These are phyloP conservation scores for Megalops cyprinoides DNA, from an alignment of 2,797 vertebrate genomes.

Conservation along the genomic window DNA sequence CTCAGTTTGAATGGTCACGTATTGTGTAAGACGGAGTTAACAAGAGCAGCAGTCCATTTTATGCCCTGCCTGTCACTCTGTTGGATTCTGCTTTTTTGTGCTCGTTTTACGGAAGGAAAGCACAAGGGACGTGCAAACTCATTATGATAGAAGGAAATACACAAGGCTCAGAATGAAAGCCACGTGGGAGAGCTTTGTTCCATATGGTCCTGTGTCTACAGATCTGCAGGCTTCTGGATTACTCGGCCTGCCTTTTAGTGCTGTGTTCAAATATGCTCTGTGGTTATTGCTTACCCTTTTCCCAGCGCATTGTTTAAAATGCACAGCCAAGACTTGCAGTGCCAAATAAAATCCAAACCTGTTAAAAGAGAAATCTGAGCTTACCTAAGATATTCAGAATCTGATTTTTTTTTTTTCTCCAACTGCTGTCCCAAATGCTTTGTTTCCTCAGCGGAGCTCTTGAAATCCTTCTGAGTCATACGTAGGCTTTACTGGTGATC, in stretches of 20 bases:
- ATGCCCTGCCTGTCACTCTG: background rate
- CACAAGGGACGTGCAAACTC: background rate
- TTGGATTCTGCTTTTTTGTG: background rate
- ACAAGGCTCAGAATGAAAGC: background rate
- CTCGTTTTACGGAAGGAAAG: background rate
- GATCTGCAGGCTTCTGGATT: constrained; percentile 12
- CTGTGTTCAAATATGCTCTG: constrained; percentile 23
- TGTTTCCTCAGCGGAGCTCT: background rate
- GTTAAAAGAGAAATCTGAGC: background rate
- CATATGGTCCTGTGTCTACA: constrained; percentile 26
- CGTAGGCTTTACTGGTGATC: background rate
- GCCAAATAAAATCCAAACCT: constrained; percentile 12
- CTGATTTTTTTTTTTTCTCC: background rate
- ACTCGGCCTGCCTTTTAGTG: constrained; percentile 6
- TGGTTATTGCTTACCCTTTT: constrained; percentile 25
- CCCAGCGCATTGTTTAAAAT: constrained; percentile 15
- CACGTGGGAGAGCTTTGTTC: background rate
- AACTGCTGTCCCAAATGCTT: background rate
- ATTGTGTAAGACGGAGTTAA: background rate
- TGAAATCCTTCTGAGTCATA: background rate
- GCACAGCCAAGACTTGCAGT: background rate
- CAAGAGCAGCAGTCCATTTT: too few relatives aligned
- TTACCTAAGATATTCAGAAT: background rate
- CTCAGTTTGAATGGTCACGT: background rate
- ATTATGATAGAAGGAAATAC: constrained; percentile 23